A percentile compares a stretch with the other conserved stretches of the same genome.
Evolutionary conservation across 2,797 vertebrate species (phyloP).

Genomic region (Halcyon smyrnensis): DNA sequence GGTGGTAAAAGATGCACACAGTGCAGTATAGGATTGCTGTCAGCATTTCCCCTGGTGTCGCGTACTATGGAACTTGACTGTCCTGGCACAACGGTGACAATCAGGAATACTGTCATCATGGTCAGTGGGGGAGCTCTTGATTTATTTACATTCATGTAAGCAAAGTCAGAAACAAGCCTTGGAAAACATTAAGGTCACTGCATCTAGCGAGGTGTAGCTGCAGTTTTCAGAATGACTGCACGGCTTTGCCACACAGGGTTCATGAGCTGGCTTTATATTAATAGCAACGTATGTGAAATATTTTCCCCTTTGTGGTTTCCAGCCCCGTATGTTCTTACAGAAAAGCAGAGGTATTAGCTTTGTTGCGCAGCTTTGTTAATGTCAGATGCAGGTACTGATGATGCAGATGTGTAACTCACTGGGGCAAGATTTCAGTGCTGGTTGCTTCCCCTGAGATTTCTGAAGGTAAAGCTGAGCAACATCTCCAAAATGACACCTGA

Average conservation of each 20-base stretch:
- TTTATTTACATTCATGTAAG: conserved; percentile 45
- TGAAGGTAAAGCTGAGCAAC: not conserved
- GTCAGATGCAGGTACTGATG: not conserved
- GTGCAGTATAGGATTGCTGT: conserved; percentile 5
- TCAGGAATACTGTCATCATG: conserved; percentile 33
- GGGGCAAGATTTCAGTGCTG: not conserved
- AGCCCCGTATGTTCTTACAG: not conserved
- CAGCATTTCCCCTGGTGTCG: not conserved
- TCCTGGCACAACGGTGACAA: conserved; percentile 24
- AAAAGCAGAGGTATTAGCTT: not conserved
- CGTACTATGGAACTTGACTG: not conserved
- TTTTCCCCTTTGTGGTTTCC: conserved; percentile 6
- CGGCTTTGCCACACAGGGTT: not conserved
- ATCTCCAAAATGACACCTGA: not conserved
- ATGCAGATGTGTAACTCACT: not conserved
- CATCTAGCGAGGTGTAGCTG: not conserved
- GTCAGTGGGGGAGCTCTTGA: conserved; percentile 34
- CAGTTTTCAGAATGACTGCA: conserved; percentile 28
- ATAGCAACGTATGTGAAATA: conserved; percentile 18
- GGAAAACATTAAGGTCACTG: conserved; percentile 21
- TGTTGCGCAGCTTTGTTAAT: not conserved
- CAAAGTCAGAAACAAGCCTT: conserved; percentile 35
- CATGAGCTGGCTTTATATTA: conserved; percentile 17
- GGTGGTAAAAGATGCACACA: not conserved
- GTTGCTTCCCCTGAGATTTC: not conserved